Base-by-base conservation (phyloP, 1,140 invertebrate genomes). In the Lucilia cuprina region DNA sequence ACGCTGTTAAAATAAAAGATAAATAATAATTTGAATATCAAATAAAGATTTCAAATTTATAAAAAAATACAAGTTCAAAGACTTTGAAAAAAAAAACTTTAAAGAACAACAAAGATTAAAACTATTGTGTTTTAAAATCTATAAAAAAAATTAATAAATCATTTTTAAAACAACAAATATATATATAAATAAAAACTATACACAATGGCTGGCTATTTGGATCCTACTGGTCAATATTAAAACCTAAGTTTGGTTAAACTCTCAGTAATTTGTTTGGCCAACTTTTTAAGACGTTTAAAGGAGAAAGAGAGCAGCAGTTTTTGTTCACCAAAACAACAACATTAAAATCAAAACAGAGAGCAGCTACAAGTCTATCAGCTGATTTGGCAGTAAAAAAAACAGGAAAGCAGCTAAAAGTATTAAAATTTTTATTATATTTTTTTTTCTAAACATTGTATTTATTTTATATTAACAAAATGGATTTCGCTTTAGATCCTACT, bases 401-500 rank as follows among this genome's bases (percentile, higher is more conserved):
- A 55, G 50, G 50, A 55, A 55, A 55, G 17, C 50, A 55, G 50
- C 50, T 10, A 55, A 55, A 55, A 55, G 12, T 55, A 55, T 17
- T 55, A 14, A 41, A 41, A 8, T 41, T 41, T 7, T 8, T 8
- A 55, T 78, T 14, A 78, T 78, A 17, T 78, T 78, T 34, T 49
- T 84, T 50, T 83, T 34, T 83, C 9, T 55, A 55, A 10, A 55
- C 0, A 17, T 55, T 13, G 50, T 55, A 55, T 12, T 17, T 55
- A 8, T 55, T 12, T 14, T 12, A 55, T 55, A 55, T 55, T 17
- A 55, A 74, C n/a, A 85, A 84, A 84, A 90, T 90, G 89, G 87
- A 87, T 30, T 30, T 30, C 84, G 83, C 80, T 75, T 85, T 90
- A 86, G 89, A 91, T 87, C 89, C 89, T 82, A 91, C 89, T 85